Conservation (phyloP, 2,797 vertebrate species). For the Centropyge bicolor region DNA sequence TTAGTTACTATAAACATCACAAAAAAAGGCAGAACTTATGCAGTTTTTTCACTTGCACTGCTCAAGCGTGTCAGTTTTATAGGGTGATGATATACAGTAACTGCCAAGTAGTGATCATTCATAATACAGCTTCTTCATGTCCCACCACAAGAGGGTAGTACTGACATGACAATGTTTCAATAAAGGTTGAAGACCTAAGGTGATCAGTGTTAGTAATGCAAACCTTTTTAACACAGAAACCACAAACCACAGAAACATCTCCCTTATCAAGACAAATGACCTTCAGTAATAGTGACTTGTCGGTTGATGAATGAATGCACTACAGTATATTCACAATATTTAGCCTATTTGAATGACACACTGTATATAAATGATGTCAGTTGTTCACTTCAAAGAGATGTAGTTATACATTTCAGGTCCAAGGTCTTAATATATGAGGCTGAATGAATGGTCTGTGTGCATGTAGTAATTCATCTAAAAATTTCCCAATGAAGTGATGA, state of each 20-base stretch:
- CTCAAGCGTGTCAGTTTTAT: not conserved
- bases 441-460: not conserved
- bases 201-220: not conserved
- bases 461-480: not conserved
- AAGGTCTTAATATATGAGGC: not conserved
- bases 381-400: not conserved
- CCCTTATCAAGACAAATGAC: no score
- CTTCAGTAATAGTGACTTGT: not conserved
- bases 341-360: no score
- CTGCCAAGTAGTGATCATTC: not conserved
- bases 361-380: not conserved
- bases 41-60: not conserved
- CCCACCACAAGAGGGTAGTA: conserved; percentile 81
- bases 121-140: conserved; percentile 6
- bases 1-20: not conserved
- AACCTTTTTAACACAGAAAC: not conserved
- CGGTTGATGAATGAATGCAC: not conserved
- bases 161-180: conserved; percentile 23
- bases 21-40: not conserved
- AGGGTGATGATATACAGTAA: not conserved
- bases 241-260: conserved; percentile 5
- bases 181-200: not conserved
- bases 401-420: not conserved
- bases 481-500: not conserved
- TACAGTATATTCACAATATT: not conserved